These are phyloP conservation scores for Struthio camelus DNA, from an alignment of 2,113 vertebrate genomes.

Conservation along the genomic window DNA sequence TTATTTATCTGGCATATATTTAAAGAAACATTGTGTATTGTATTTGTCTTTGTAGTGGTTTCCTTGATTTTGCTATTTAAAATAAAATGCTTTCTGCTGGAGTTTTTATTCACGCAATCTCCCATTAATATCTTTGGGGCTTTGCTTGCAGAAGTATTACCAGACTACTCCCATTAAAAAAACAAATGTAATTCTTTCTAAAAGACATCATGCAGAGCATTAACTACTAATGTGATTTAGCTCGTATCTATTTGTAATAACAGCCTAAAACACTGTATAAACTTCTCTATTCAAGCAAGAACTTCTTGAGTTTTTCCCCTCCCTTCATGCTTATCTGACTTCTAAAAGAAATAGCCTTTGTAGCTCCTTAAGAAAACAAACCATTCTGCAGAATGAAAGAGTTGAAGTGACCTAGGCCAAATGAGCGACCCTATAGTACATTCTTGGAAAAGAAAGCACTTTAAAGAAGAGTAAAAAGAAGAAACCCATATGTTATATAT, in stretches of 20 bases:
- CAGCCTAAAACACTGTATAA: not conserved
- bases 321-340: not conserved
- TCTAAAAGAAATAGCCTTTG: not conserved
- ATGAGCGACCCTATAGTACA: rapidly evolving
- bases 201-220: not conserved
- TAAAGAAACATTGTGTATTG: not conserved
- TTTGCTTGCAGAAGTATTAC: not conserved
- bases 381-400: not conserved
- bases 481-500: not conserved
- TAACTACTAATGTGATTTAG: not conserved
- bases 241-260: not conserved
- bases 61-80: not conserved
- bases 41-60: not conserved
- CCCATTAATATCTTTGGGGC: not conserved
- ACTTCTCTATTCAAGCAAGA: not conserved
- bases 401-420: not conserved
- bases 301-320: not conserved
- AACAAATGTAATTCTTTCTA: not conserved
- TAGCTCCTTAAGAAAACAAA: not conserved
- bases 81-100: not conserved
- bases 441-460: not conserved
- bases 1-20: not conserved
- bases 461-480: not conserved
- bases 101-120: not conserved
- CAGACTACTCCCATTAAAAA: not conserved